Percentiles rank a stretch among this genome's conserved stretches.
Evolutionary conservation across 2,797 vertebrate species (phyloP).

Genomic region (Atherinosoma microstoma): DNA sequence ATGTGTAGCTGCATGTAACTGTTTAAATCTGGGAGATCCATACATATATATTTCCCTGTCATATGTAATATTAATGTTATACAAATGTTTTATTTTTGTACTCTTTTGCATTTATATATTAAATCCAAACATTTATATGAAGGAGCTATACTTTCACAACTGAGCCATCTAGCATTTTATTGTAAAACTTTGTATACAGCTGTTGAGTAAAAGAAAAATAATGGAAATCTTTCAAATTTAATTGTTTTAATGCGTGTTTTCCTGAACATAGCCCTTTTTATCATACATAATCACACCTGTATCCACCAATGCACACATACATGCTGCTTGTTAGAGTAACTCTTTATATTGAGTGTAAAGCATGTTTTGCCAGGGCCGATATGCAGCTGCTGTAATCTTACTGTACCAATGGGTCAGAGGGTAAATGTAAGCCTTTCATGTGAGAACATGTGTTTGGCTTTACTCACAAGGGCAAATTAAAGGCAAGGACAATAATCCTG

Average conservation of each 20-base stretch:
- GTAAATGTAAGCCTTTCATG: constrained; percentile 73
- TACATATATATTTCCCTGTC: constrained; percentile 44
- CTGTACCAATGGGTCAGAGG: constrained; percentile 53
- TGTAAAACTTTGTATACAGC: constrained; percentile 41
- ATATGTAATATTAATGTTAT: constrained; percentile 71
- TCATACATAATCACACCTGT: constrained; percentile 24
- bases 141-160: constrained; percentile 63
- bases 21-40: constrained; percentile 36
- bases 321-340: constrained; percentile 12
- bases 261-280: constrained; percentile 15
- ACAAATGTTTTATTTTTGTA: constrained; percentile 85
- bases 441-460: constrained; percentile 75
- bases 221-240: constrained; percentile 27
- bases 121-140: constrained; percentile 71
- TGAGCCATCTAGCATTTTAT: constrained; percentile 52
- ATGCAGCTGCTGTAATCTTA: constrained; percentile 51
- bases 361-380: constrained; percentile 8
- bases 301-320: constrained; percentile 28
- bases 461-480: constrained; percentile 62
- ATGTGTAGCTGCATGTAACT: constrained; percentile 58
- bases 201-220: constrained; percentile 42
- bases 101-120: constrained; percentile 72
- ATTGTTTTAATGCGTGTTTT: constrained; percentile 30
- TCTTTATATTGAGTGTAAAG: constrained; percentile 27
- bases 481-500: constrained; percentile 61